phyloP scores from a whole-genome alignment of 2,888 invertebrate genomes.

The Disparrhopalites patrizii region DNA sequence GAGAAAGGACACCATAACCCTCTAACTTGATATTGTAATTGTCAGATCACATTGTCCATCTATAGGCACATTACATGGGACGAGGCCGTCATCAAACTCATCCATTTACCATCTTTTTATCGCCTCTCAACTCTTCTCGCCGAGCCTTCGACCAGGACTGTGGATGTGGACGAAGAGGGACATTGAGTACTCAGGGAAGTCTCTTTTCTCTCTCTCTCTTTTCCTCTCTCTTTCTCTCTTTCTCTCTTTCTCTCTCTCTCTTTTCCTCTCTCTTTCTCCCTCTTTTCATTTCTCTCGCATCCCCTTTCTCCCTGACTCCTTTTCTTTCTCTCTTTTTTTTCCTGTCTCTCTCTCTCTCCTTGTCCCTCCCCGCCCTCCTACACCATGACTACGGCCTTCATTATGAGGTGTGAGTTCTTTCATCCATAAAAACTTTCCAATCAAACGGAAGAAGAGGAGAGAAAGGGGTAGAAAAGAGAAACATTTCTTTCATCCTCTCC shows the following conservation, averaged over 20 bases:
- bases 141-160: background rate
- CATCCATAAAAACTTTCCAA: no score
- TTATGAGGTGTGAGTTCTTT: no score
- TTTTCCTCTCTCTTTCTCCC: background rate
- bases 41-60: conserved; percentile 32
- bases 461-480: no score
- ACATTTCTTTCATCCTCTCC: no score
- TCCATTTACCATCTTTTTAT: background rate
- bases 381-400: no score
- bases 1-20: conserved; percentile 26
- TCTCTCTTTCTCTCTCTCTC: background rate
- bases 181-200: no score
- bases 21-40: conserved; percentile 34
- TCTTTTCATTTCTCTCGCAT: conserved; percentile 14
- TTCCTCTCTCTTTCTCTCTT: background rate
- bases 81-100: background rate
- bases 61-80: conserved; percentile 7
- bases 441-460: no score
- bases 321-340: background rate
- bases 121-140: background rate
- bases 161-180: no score
- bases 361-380: no score
- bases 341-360: background rate
- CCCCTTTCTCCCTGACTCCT: background rate
- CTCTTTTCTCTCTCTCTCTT: background rate